Evolutionary conservation across 2,113 vertebrate species (phyloP), one percentile per base, ranked within the genome.

Genomic region (Pogonocichla stellata): DNA sequence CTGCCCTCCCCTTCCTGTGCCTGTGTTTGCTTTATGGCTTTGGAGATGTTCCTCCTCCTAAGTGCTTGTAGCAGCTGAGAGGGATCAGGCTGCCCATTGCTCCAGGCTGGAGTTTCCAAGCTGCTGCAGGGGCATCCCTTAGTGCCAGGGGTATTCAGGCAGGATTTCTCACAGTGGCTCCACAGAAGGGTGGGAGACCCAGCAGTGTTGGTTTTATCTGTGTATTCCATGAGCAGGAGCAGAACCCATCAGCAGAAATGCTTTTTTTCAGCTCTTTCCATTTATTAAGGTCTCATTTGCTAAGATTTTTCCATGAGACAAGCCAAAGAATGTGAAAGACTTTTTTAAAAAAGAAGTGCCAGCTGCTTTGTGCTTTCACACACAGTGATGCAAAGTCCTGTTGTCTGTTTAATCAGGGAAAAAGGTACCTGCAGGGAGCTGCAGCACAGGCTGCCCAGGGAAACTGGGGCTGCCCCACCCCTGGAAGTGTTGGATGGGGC

Each of bases 301-400:
- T 92, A 56, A 43, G 91, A 81, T 95, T 93, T 97, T 97, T 94
- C 96, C 96, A 50, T 71, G n/a, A 4, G 2, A 78, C 45, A 51
- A 93, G 93, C 96, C 95, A 96, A 90, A 95, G 80, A 93, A 92
- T 69, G 94, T 90, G 90, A 80, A 94, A 94, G 90, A 56, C 86
- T 86, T 58, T 50, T 50, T 16, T 6, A 33, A 23, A 58, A 51
- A 56, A 64, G 71, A 43, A 22, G 26, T 62, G 88, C 69, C 61
- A 62, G 56, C 80, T 86, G 88, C 85, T 83, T 90, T 88, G n/a
- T 15, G 33, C 82, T 90, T 86, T 90, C 28, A 64, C 56, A 43
- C n/a, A 4, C 5, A 34, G 79, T 8, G 74, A 69, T 92, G 84
- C 71, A 80, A 53, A 69, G 50, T 19, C 2, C 47, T 34, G 80